Evolutionary conservation across 2,797 vertebrate genomes (phyloP).

Genomic region (Tokudaia tokunoshimensis): DNA sequence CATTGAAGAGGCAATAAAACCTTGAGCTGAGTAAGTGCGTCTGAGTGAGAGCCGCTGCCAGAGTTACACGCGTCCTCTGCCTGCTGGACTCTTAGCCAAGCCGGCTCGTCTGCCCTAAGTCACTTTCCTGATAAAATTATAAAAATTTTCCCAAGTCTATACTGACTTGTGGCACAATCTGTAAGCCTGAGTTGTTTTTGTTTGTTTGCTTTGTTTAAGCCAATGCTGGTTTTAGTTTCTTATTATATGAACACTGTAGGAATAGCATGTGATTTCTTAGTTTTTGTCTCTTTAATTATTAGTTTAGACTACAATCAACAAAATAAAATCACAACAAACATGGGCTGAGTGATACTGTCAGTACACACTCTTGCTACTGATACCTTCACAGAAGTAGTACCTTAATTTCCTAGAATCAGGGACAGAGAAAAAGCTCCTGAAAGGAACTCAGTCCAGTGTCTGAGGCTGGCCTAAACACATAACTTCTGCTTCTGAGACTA

Average conservation of each 20-base stretch:
- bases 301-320: not conserved
- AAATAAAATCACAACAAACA: not conserved
- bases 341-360: not conserved
- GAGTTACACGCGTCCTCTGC: not conserved
- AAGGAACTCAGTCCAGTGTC: not conserved
- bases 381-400: not conserved
- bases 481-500: not conserved
- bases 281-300: not conserved
- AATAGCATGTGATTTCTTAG: not conserved
- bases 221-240: constrained; percentile 27
- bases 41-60: not conserved
- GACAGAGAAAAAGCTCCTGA: not conserved
- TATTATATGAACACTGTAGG: constrained; percentile 7
- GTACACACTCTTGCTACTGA: not conserved
- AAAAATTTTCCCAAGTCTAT: constrained; percentile 6
- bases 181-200: not conserved
- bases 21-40: not conserved
- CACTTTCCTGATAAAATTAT: not conserved
- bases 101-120: not conserved
- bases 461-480: not conserved
- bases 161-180: not conserved
- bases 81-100: not conserved
- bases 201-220: constrained; percentile 15
- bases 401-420: not conserved
- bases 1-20: not conserved